These are phyloP conservation scores for Zaprionus capensis DNA, from an alignment of 1,140 invertebrate species.

Conservation along the genomic window DNA sequence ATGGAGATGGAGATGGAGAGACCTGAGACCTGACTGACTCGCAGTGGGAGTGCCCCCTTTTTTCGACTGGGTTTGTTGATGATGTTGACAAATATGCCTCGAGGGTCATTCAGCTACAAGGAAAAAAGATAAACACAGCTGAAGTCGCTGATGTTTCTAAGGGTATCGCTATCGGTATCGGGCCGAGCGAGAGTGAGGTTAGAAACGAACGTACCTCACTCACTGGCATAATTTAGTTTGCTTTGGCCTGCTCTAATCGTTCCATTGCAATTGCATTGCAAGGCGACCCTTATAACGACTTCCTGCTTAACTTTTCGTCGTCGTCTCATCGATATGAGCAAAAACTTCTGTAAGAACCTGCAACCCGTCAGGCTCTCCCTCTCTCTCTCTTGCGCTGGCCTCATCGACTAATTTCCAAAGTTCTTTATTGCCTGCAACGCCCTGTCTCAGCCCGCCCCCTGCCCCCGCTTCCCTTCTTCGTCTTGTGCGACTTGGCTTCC, in stretches of 20 bases:
- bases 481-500: conserved; percentile 61
- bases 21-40: not conserved
- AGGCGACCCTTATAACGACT: conserved; percentile 66
- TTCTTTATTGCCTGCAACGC: conserved; percentile 82
- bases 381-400: conserved; percentile 19
- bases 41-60: not conserved
- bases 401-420: conserved; percentile 80
- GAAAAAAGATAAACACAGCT: conserved; percentile 47
- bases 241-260: conserved; percentile 8
- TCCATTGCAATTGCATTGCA: conserved; percentile 13
- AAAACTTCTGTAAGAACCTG: conserved; percentile 58
- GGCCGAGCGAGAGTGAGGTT: not conserved
- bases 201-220: not conserved
- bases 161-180: not conserved
- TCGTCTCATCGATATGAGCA: conserved; percentile 62
- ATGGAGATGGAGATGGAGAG: conserved; percentile 5
- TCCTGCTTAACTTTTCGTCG: conserved; percentile 71
- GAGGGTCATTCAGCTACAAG: conserved; percentile 59
- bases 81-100: conserved; percentile 80
- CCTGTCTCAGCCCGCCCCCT: conserved; percentile 21
- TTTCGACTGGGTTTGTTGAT: conserved; percentile 43
- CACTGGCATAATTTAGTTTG: not conserved
- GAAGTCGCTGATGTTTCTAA: not conserved
- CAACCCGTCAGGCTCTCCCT: not conserved
- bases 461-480: not conserved